Conservation (phyloP, 2,113 vertebrate genomes). For the Heterotis niloticus region DNA sequence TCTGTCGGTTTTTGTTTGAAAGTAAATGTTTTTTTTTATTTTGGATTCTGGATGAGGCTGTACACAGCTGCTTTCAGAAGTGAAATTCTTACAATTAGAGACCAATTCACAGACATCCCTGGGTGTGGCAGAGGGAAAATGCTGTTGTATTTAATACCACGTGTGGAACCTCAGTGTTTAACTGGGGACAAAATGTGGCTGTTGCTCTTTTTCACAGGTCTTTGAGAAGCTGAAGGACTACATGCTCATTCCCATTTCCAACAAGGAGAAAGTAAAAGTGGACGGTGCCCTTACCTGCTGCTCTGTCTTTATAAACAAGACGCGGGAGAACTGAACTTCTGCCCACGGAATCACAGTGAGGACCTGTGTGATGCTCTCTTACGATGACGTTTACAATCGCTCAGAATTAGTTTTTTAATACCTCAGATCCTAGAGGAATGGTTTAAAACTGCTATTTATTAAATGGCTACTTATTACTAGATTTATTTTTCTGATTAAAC, state of each 20-base stretch:
- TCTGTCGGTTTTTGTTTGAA: conserved; percentile 29
- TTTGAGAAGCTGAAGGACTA: conserved; percentile 94
- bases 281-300: conserved; percentile 86
- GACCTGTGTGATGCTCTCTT: conserved; percentile 56
- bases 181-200: no score
- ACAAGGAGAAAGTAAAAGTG: conserved; percentile 79
- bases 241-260: conserved; percentile 84
- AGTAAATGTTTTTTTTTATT: conserved; percentile 31
- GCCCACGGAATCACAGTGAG: conserved; percentile 53
- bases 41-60: neutral
- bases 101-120: no score
- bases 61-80: conserved; percentile 22
- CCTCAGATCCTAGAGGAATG: neutral
- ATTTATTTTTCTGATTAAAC: conserved; percentile 26
- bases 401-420: conserved; percentile 4
- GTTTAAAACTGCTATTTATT: conserved; percentile 11
- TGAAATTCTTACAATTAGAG: neutral
- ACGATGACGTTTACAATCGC: conserved; percentile 70
- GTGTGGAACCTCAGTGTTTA: no score
- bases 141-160: no score
- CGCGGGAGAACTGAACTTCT: conserved; percentile 68
- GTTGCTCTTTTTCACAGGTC: conserved; percentile 63
- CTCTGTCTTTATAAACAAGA: conserved; percentile 86
- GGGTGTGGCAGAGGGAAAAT: no score
- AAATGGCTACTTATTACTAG: conserved; percentile 3